A percentile compares a stretch with the other conserved stretches of the same genome.
Conservation (phyloP, 2,113 vertebrate species). For the Petromus typicus region DNA sequence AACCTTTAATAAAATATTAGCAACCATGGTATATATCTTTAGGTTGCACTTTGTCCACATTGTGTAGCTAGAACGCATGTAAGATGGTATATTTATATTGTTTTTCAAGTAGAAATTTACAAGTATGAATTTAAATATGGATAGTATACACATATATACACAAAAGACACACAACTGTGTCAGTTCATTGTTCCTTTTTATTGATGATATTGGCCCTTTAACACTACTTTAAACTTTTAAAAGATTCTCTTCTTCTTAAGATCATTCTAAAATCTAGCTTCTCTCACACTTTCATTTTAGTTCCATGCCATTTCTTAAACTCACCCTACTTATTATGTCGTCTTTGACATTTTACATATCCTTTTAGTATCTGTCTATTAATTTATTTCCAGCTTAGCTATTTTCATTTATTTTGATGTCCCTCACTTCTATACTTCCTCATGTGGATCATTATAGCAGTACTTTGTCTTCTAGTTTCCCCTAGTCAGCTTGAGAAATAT, state of each 20-base stretch:
- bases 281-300: neutral
- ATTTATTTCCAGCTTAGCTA: neutral
- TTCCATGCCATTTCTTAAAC: neutral
- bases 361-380: neutral
- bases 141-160: no score
- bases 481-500: neutral
- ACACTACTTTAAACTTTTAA: neutral
- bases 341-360: neutral
- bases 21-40: neutral
- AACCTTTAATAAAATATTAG: conserved; percentile 4
- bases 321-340: neutral
- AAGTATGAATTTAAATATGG: neutral
- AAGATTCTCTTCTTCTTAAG: neutral
- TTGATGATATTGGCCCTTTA: neutral
- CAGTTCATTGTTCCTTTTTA: neutral
- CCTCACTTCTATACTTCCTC: neutral
- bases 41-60: neutral
- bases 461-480: neutral
- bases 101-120: conserved; percentile 22
- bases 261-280: neutral
- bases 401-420: conserved; percentile 50
- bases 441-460: neutral
- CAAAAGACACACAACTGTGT: neutral
- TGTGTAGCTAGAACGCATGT: neutral
- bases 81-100: neutral